Conservation (phyloP, 2,113 vertebrate species). For the Pterophyllum scalare region DNA sequence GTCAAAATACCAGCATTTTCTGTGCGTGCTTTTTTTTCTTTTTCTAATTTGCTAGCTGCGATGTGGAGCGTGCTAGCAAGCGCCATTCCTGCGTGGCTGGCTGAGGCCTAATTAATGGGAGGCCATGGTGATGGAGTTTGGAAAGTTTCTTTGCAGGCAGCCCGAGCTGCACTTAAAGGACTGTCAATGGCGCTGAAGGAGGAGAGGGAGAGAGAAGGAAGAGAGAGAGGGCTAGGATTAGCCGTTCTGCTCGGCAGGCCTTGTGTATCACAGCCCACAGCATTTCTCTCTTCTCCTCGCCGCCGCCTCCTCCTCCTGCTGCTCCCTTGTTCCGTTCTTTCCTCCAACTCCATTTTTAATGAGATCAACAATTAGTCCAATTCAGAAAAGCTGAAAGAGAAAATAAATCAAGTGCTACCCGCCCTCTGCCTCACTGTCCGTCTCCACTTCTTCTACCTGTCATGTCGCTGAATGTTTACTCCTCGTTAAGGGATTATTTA, state of each 20-base stretch:
- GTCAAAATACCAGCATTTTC: constrained; percentile 68
- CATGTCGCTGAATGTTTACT: constrained; percentile 22
- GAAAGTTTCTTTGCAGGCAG: constrained; percentile 77
- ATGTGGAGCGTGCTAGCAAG: constrained; percentile 70
- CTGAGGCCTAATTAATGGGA: constrained; percentile 76
- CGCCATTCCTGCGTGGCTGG: constrained; percentile 68
- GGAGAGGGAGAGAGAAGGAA: constrained; percentile 41
- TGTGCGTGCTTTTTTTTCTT: constrained; percentile 1
- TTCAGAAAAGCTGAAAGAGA: constrained; percentile 80
- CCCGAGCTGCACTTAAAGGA: constrained; percentile 69
- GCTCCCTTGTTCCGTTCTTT: constrained; percentile 59
- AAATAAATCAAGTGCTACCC: constrained; percentile 70
- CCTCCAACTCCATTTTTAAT: constrained; percentile 83
- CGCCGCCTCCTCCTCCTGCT: constrained; percentile 49
- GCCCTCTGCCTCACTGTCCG: constrained; percentile 15
- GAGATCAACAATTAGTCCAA: constrained; percentile 85
- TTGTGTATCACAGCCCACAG: constrained; percentile 79
- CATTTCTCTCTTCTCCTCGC: constrained; percentile 59
- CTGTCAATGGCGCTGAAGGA: constrained; percentile 67
- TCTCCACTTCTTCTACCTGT: constrained; percentile 22
- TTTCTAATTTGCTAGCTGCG: constrained; percentile 75
- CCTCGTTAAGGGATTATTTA: constrained; percentile 18
- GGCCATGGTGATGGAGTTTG: constrained; percentile 78
- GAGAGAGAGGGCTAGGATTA: constrained; percentile 75
- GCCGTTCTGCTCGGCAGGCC: constrained; percentile 81